These are phyloP conservation scores for Dysidea cf. avara DNA, from an alignment of 37 sponge, comb jelly and placozoan genomes.

Conservation along the genomic window DNA sequence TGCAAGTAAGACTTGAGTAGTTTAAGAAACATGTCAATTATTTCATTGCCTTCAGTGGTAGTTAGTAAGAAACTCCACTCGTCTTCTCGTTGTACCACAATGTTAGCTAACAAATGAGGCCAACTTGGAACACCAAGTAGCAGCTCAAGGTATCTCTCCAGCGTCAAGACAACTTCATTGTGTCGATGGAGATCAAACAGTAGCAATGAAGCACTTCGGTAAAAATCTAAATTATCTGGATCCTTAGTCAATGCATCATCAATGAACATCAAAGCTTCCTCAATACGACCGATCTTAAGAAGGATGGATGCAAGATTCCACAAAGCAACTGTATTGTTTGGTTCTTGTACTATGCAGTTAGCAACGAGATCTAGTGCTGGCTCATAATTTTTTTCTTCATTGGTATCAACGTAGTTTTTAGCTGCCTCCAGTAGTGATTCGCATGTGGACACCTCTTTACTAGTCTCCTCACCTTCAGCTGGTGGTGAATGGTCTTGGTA, in stretches of 20 bases:
- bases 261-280: constrained; percentile 65
- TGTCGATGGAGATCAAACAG: constrained; percentile 22
- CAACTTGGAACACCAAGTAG: constrained; percentile 45
- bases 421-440: too few relatives aligned
- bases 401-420: too few relatives aligned
- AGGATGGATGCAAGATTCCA: constrained; percentile 79
- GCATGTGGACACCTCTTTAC: too few relatives aligned
- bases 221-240: constrained; percentile 44
- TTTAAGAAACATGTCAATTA: constrained; percentile 34
- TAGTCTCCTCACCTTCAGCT: too few relatives aligned
- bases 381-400: constrained; percentile 31
- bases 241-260: constrained; percentile 53
- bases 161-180: constrained; percentile 25
- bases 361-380: constrained; percentile 67
- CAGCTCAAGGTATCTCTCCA: constrained; percentile 68
- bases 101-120: constrained; percentile 52
- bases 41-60: constrained; percentile 41
- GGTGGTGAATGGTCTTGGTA: too few relatives aligned
- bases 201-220: constrained; percentile 30
- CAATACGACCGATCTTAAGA: constrained; percentile 40
- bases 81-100: constrained; percentile 57
- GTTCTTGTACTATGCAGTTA: constrained; percentile 65
- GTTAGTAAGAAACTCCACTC: constrained; percentile 70
- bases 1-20: constrained; percentile 68
- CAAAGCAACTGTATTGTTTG: constrained; percentile 35